Percentiles rank a stretch among this genome's conserved stretches.
Evolutionary conservation across 1,140 invertebrate species (phyloP).

Genomic region (Lepidostoma basale): DNA sequence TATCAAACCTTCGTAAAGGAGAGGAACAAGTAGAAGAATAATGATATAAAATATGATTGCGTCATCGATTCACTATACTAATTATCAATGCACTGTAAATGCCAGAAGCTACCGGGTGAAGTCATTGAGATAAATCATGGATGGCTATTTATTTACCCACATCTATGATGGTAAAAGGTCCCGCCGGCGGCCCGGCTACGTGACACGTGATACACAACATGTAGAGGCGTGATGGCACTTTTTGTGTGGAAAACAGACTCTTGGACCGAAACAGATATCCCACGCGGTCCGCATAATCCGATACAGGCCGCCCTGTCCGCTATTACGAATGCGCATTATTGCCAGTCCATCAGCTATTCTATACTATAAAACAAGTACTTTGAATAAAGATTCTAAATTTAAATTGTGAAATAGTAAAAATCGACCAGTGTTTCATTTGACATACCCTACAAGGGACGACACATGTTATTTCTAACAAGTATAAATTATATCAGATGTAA

Average conservation of each 20-base stretch:
- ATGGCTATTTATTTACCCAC: background rate
- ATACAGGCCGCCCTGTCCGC: background rate
- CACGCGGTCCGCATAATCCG: conserved; percentile 26
- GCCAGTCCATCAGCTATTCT: too few species aligned
- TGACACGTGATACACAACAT: conserved; percentile 33
- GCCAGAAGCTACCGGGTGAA: conserved; percentile 7
- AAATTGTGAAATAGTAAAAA: too few species aligned
- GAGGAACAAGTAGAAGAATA: too few species aligned
- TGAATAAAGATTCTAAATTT: too few species aligned
- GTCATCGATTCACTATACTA: too few species aligned
- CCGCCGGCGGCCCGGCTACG: conserved; percentile 5
- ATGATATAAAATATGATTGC: too few species aligned
- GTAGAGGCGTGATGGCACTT: conserved; percentile 36
- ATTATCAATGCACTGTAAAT: background rate
- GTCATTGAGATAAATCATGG: conserved; percentile 1
- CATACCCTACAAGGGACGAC: too few species aligned
- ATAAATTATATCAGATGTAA: too few species aligned
- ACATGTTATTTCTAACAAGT: too few species aligned
- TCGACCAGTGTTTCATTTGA: too few species aligned
- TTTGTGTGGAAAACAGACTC: conserved; percentile 32
- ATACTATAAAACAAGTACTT: too few species aligned
- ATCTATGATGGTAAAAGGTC: conserved; percentile 16
- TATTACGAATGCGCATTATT: background rate
- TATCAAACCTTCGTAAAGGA: too few species aligned
- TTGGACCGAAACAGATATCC: conserved; percentile 19